These are phyloP conservation scores for Altica lythri DNA, from an alignment of 2,888 invertebrate species.

Conservation along the genomic window DNA sequence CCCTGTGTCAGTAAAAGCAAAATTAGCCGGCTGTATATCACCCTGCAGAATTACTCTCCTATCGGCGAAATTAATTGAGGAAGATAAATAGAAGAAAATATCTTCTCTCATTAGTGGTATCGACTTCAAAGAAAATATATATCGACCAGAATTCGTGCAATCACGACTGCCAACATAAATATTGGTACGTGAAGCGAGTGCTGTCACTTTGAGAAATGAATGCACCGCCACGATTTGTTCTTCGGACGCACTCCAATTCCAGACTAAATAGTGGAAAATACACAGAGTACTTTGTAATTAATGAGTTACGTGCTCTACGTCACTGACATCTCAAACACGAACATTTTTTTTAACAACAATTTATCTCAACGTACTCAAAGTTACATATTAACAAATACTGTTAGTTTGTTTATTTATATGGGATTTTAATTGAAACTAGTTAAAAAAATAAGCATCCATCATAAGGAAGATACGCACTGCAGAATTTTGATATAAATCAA, in stretches of 20 bases:
- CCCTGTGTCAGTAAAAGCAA: constrained; percentile 46
- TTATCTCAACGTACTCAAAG: too few species aligned
- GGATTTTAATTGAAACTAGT: too few species aligned
- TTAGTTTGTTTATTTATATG: too few species aligned
- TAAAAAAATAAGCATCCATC: too few species aligned
- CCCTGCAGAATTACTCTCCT: constrained; percentile 42
- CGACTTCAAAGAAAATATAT: constrained; percentile 44
- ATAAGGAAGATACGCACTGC: too few species aligned
- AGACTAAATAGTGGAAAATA: constrained; percentile 45
- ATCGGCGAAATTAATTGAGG: constrained; percentile 52
- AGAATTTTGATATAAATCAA: too few species aligned
- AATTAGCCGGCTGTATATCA: constrained; percentile 47
- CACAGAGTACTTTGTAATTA: constrained; percentile 17
- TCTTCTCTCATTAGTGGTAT: constrained; percentile 53
- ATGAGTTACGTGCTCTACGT: constrained; percentile 16
- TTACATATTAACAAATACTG: too few species aligned
- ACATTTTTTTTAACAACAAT: background rate
- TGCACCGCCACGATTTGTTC: constrained; percentile 45
- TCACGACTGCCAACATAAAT: constrained; percentile 47
- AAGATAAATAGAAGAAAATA: constrained; percentile 50
- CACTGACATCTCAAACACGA: background rate
- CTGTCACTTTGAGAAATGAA: constrained; percentile 51
- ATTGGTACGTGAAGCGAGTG: constrained; percentile 47
- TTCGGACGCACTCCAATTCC: constrained; percentile 46
- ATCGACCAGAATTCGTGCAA: constrained; percentile 46